Evolutionary conservation across 2,888 invertebrate species (phyloP).

Genomic region (Calameuta filiformis): DNA sequence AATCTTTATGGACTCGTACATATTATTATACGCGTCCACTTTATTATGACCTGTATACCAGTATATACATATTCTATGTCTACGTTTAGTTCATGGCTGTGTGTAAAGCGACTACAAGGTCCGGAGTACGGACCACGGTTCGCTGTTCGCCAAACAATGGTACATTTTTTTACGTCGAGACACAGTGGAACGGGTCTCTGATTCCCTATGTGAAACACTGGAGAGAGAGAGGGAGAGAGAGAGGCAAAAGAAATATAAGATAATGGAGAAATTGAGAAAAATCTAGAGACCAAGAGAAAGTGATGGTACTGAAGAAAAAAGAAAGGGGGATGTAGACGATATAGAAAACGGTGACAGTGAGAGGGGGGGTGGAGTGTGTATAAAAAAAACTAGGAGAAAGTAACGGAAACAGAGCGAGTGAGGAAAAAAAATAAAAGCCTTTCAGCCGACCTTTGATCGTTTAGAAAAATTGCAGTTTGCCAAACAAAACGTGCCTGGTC

Average conservation of each 20-base stretch:
- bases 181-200: not conserved
- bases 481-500: conserved; percentile 37
- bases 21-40: too few relatives aligned
- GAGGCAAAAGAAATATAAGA: not conserved
- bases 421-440: conserved; percentile 21
- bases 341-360: not conserved
- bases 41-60: too few relatives aligned
- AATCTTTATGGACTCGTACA: too few relatives aligned
- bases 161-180: not conserved
- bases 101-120: not conserved
- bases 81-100: too few relatives aligned
- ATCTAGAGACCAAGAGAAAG: not conserved
- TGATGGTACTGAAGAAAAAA: not conserved
- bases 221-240: not conserved
- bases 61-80: too few relatives aligned
- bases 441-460: conserved; percentile 40
- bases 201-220: not conserved
- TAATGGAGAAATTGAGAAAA: not conserved
- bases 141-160: conserved; percentile 1
- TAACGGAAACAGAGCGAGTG: conserved; percentile 23
- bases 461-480: conserved; percentile 47
- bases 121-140: not conserved
- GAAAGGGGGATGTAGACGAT: not conserved
- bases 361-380: conserved; percentile 12
- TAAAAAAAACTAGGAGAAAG: conserved; percentile 13